These are phyloP conservation scores for Tangachromis dhanisi DNA, from an alignment of 2,113 vertebrate genomes.

Conservation along the genomic window DNA sequence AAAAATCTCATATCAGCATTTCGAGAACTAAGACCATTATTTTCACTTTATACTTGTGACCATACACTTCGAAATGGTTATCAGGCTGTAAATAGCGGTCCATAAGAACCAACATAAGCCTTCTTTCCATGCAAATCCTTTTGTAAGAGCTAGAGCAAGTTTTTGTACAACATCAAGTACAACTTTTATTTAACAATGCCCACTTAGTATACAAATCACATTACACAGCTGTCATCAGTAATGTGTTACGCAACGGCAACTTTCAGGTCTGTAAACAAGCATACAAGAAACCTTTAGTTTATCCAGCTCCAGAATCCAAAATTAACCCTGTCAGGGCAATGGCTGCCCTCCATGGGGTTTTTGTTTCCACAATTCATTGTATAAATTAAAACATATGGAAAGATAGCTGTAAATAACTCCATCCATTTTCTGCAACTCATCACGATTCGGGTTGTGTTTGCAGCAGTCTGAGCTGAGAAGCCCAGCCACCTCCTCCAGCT, in stretches of 20 bases:
- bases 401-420: neutral
- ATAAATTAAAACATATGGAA: neutral
- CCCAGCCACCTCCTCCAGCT: neutral
- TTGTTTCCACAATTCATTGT: neutral
- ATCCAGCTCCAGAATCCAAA: neutral
- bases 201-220: rapidly evolving
- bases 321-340: rapidly evolving
- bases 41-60: neutral
- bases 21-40: neutral
- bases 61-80: neutral
- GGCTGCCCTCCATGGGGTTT: neutral
- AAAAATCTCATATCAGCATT: neutral
- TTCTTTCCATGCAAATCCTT: neutral
- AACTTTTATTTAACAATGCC: neutral
- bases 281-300: neutral
- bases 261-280: neutral
- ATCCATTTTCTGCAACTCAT: neutral
- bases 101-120: neutral
- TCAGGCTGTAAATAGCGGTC: neutral
- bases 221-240: neutral
- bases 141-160: neutral
- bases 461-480: neutral
- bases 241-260: rapidly evolving
- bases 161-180: neutral
- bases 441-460: rapidly evolving